Percentiles rank a stretch among this genome's conserved stretches.
Conservation (phyloP, 2,797 vertebrate genomes). For the Alca torda region DNA sequence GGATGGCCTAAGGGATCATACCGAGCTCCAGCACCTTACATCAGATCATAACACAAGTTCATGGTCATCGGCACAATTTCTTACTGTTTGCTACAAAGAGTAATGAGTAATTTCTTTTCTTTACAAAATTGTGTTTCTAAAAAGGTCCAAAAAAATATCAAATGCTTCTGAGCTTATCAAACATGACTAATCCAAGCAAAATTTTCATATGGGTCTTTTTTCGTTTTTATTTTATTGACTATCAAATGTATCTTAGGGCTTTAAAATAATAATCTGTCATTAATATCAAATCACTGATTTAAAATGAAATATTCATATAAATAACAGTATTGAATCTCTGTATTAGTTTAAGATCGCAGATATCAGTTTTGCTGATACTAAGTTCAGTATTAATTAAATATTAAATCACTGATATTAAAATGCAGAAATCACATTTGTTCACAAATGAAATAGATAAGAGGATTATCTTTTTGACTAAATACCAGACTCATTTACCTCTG, state of each 20-base stretch:
- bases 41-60: background rate
- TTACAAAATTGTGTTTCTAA: background rate
- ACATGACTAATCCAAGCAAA: background rate
- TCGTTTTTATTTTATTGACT: background rate
- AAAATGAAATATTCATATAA: background rate
- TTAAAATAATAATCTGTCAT: background rate
- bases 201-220: background rate
- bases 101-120: background rate
- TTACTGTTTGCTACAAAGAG: background rate
- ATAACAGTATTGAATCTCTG: background rate
- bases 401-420: background rate
- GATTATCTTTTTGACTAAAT: background rate
- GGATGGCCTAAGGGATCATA: background rate
- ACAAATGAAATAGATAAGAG: background rate
- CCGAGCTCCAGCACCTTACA: background rate
- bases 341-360: background rate
- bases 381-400: background rate
- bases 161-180: background rate
- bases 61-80: background rate
- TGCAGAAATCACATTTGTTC: background rate
- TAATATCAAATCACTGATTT: background rate
- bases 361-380: background rate
- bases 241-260: background rate
- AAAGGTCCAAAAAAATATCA: background rate
- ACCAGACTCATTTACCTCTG: background rate